Percentiles rank a stretch among this genome's conserved stretches.
These are phyloP conservation scores for Panagrolaimus sp. DNA, from an alignment of 1,140 invertebrate genomes.

Conservation along the genomic window DNA sequence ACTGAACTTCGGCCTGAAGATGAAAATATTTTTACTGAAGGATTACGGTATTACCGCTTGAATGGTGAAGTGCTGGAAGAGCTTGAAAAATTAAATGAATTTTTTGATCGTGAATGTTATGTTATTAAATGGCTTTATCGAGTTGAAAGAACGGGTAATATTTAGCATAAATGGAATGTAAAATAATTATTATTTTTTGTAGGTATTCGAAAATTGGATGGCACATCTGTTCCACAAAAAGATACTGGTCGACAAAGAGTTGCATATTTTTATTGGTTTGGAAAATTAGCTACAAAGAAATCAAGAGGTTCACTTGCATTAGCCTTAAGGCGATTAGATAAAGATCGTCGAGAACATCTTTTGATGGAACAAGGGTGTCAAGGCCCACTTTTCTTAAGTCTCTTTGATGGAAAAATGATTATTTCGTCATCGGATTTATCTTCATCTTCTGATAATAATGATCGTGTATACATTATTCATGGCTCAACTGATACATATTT, in stretches of 20 bases:
- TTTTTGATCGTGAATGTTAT: constrained; percentile 30
- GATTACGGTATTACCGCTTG: constrained; percentile 10
- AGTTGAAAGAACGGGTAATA: constrained; percentile 32
- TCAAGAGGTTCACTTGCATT: constrained; percentile 35
- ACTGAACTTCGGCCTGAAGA: constrained; percentile 30
- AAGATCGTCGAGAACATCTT: constrained; percentile 30
- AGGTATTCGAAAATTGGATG: constrained; percentile 29
- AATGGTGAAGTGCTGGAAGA: constrained; percentile 22
- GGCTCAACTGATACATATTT: too few species aligned
- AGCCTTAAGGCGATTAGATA: constrained; percentile 31
- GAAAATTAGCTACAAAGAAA: constrained; percentile 17
- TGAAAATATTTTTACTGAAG: constrained; percentile 34
- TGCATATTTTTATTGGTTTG: constrained; percentile 37
- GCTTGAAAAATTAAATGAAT: constrained; percentile 29
- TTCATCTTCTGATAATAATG: too few species aligned
- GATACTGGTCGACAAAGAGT: constrained; percentile 31
- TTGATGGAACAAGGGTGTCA: constrained; percentile 37
- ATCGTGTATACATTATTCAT: too few species aligned
- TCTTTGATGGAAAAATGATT: constrained; percentile 27
- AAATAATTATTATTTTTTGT: background rate
- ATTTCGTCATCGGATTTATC: too few species aligned
- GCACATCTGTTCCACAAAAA: constrained; percentile 1
- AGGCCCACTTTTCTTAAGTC: constrained; percentile 29
- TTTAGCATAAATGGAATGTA: background rate
- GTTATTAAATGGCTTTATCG: constrained; percentile 36